Evolutionary conservation across 2,888 invertebrate species (phyloP), one percentile per base, ranked within the genome.

Genomic region (Hirtodrosophila duncani): DNA sequence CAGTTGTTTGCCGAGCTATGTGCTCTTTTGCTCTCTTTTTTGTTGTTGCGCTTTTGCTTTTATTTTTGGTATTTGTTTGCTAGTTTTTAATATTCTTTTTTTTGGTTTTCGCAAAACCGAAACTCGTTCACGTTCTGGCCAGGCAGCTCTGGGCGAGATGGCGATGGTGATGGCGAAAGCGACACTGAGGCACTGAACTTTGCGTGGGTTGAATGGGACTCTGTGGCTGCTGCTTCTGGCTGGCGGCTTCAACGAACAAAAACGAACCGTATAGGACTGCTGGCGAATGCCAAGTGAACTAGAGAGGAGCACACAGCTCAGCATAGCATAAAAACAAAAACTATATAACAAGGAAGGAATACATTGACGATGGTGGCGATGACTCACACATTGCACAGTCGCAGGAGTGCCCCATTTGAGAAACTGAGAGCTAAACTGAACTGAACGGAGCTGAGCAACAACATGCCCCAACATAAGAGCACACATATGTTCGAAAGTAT

Each of bases 131-230:
- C 71, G 21, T 24, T 37, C 44, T 21, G 13, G 23, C 50, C 23
- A 51, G 29, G 51, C 23, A n/a, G n/a, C 50, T 5, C 30, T 39
- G 52, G 51, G 39, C 52, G 52, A 26, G 26, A 10, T 26, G 26
- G 10, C 26, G 10, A 26, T 26, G 26, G 6, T 10, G n/a, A n/a
- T n/a, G n/a, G 7, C 9, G 10, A 26, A 51, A 67, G 50, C 64
- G 64, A 67, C 64, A 52, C 52, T 58, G 69, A 61, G 57, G 62
- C 38, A 69, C 75, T 67, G 45, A 68, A 62, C 44, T 70, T 67
- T 75, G 67, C 50, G 52, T 39, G 30, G 62, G 39, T 48, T 61
- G 53, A n/a, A n/a, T n/a, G n/a, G n/a, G n/a, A n/a, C 26, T 17
- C 53, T 34, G 53, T 43, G 11, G 17, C 5, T 21, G 20, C n/a